These are phyloP conservation scores for Tillus elongatus DNA, from an alignment of 2,888 invertebrate genomes.

Conservation along the genomic window DNA sequence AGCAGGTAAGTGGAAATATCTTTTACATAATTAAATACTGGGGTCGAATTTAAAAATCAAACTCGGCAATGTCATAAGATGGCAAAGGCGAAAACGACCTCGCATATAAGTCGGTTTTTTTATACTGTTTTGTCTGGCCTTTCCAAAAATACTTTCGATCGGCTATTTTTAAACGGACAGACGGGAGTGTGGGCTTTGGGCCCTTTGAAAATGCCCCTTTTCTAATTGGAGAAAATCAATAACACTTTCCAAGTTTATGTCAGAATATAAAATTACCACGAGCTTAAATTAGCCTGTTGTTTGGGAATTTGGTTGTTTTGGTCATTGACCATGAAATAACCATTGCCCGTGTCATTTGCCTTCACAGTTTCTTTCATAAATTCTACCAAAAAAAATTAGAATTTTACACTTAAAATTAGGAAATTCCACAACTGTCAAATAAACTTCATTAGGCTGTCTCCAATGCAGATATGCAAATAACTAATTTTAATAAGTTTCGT, in stretches of 20 bases:
- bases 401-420: no score
- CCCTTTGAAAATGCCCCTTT: neutral
- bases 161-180: constrained; percentile 18
- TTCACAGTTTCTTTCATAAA: no score
- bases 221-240: neutral
- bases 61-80: neutral
- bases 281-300: neutral
- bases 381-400: no score
- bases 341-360: no score
- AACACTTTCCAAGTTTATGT: neutral
- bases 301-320: no score
- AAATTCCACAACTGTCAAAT: no score
- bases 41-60: constrained; percentile 12
- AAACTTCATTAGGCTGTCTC: no score
- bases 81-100: constrained; percentile 23
- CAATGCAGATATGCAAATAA: no score
- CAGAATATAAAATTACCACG: neutral
- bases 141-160: constrained; percentile 24
- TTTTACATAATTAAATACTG: neutral
- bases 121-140: constrained; percentile 16
- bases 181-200: neutral
- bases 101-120: constrained; percentile 26
- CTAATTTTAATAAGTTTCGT: no score
- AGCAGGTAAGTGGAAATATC: constrained; percentile 65
- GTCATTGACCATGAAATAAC: no score